Percentiles rank a stretch among this genome's conserved stretches.
Evolutionary conservation across 2,888 invertebrate species (phyloP).

Genomic region (Pheosia tremula): DNA sequence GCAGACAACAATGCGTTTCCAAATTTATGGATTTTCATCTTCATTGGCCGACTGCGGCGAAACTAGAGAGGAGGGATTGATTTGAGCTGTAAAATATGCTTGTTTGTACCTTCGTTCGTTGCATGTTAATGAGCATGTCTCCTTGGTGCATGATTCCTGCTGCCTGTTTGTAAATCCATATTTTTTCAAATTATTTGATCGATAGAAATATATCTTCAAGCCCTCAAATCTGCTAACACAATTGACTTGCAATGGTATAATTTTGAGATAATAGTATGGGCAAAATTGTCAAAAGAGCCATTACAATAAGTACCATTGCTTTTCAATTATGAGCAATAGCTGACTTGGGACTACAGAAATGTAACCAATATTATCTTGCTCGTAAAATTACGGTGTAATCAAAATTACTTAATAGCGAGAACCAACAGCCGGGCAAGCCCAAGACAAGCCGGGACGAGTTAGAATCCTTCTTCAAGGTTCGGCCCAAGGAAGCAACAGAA

Average conservation of each 20-base stretch:
- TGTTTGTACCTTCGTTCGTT: conserved; percentile 1
- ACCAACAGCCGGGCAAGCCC: neutral
- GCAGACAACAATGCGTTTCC: neutral
- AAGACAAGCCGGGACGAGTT: neutral
- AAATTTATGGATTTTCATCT: conserved; percentile 3
- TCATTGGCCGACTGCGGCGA: conserved; percentile 2
- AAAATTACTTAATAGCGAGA: neutral
- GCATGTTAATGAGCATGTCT: neutral
- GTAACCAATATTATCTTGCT: neutral
- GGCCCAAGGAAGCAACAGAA: neutral
- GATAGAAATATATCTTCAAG: too few species aligned
- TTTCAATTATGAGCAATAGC: too few species aligned
- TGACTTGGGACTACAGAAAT: neutral
- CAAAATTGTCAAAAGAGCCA: too few species aligned
- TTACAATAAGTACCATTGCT: too few species aligned
- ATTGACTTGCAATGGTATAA: too few species aligned
- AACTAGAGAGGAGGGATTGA: neutral
- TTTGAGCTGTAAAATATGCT: conserved; percentile 3
- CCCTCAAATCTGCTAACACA: too few species aligned
- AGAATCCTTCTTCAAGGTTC: neutral
- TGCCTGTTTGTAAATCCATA: neutral
- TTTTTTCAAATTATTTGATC: too few species aligned
- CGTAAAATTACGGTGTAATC: too few species aligned
- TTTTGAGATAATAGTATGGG: too few species aligned
- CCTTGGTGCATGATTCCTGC: neutral